phyloP scores from a whole-genome alignment of 2,113 vertebrate species.

The Aldabrachelys gigantea region DNA sequence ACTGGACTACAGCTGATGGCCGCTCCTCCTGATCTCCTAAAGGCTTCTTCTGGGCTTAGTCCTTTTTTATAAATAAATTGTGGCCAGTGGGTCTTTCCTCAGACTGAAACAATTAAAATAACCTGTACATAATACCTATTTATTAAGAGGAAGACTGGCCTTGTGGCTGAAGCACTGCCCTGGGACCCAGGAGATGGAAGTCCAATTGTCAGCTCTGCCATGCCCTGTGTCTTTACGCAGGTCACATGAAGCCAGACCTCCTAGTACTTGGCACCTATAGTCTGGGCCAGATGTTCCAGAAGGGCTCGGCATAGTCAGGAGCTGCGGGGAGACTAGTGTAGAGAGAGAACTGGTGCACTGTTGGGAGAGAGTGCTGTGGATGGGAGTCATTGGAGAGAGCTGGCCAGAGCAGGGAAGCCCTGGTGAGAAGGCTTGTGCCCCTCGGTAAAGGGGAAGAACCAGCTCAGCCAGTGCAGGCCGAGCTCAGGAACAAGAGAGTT shows the following conservation, averaged over 20 bases:
- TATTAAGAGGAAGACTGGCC: neutral
- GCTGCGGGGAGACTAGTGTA: neutral
- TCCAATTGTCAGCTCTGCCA: neutral
- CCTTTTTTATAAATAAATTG: neutral
- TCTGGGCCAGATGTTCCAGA: neutral
- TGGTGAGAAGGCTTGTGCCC: neutral
- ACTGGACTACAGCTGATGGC: neutral
- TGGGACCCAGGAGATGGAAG: neutral
- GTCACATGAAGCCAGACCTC: neutral
- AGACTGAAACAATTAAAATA: neutral
- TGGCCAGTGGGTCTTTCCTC: neutral
- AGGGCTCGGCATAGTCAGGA: too few relatives aligned
- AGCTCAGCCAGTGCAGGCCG: neutral
- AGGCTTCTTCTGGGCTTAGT: neutral
- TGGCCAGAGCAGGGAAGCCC: too few relatives aligned
- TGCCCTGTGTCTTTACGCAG: neutral
- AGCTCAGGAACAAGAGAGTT: neutral
- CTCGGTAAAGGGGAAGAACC: neutral
- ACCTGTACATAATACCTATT: accelerated
- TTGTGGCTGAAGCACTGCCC: neutral
- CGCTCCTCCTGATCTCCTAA: neutral
- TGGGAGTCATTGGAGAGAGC: neutral
- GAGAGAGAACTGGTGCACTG: neutral
- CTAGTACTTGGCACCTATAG: neutral
- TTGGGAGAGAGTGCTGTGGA: neutral